Evolutionary conservation across 2,113 vertebrate genomes (phyloP), one percentile per base, ranked within the genome.

Genomic region (Sylvilagus bachmani): DNA sequence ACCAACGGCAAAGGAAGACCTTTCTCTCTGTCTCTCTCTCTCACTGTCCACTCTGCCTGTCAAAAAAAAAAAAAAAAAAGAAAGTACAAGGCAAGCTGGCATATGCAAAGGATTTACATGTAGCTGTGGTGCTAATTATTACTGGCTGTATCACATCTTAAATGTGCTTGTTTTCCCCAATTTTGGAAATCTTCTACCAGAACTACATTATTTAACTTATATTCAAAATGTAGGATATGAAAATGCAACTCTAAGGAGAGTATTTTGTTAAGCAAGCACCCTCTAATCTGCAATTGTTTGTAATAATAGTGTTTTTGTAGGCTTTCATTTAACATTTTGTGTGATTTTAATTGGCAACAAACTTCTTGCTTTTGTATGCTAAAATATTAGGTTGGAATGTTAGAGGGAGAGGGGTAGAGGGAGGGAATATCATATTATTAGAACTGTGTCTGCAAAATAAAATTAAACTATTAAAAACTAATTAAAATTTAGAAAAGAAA

Each of bases 341-440:
- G 98, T 98, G 98, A 98, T 98, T 98, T 98, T 98, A 98, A 98
- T 98, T 98, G 98, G 98, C 94, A 91, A 97, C 98, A 98, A 98
- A 98, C 98, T 98, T 98, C 98, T 98, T 98, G 98, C 98, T 98
- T 98, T 98, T 98, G 98, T 98, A 98, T 98, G 98, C 98, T 44
- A 44, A 44, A 44, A 44, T 44, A 44, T 44, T 44, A 44, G 44
- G 44, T 6, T 44, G 44, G 44, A 44, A 44, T 44, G 44, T 44
- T 44, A 44, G 44, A 44, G 44, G 44, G 44, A 44, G 44, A 44
- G 44, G 6, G 44, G 6, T 44, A 44, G 44, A 44, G 44, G 44
- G 44, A 44, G 44, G 44, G 44, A 44, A 44, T 44, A 44, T 44
- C 7, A 44, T 44, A 44, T 44, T 44, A 5, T 44, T 9, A 44